Conservation (phyloP, 2,888 invertebrate species). For the Dendrolimus pini region DNA sequence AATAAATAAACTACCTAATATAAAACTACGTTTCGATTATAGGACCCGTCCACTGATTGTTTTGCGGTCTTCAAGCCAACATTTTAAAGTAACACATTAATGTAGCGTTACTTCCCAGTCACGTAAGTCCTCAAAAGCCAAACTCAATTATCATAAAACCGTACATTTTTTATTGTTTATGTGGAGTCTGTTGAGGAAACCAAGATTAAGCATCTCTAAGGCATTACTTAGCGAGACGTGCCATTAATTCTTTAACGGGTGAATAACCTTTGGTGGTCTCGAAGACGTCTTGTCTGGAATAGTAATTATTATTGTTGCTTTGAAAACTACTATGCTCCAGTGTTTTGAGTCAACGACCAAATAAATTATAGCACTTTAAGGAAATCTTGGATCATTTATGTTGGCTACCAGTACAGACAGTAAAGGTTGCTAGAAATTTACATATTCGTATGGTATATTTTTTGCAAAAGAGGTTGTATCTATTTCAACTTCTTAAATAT, state of each 20-base stretch:
- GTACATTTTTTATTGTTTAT: constrained; percentile 35
- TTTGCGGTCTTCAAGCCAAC: too few relatives aligned
- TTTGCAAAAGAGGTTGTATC: too few relatives aligned
- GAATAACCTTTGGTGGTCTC: constrained; percentile 52
- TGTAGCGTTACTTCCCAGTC: too few relatives aligned
- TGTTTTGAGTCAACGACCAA: constrained; percentile 32
- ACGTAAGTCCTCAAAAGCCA: neutral
- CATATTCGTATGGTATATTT: too few relatives aligned
- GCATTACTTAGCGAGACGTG: constrained; percentile 39
- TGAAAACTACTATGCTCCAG: constrained; percentile 34
- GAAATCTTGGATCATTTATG: constrained; percentile 9
- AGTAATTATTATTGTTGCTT: constrained; percentile 56
- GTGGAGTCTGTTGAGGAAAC: constrained; percentile 35
- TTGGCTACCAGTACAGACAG: neutral
- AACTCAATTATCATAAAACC: constrained; percentile 14
- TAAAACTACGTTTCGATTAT: too few relatives aligned
- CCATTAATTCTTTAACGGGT: constrained; percentile 64
- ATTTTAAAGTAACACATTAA: too few relatives aligned
- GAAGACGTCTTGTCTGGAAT: constrained; percentile 59
- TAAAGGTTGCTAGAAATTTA: too few relatives aligned
- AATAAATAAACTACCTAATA: too few relatives aligned
- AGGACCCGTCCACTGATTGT: too few relatives aligned
- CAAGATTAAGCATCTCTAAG: constrained; percentile 48
- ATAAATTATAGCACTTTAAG: constrained; percentile 16
- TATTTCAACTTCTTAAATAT: too few relatives aligned